phyloP scores from a whole-genome alignment of 2,113 vertebrate species.

The Leucopsar rothschildi region DNA sequence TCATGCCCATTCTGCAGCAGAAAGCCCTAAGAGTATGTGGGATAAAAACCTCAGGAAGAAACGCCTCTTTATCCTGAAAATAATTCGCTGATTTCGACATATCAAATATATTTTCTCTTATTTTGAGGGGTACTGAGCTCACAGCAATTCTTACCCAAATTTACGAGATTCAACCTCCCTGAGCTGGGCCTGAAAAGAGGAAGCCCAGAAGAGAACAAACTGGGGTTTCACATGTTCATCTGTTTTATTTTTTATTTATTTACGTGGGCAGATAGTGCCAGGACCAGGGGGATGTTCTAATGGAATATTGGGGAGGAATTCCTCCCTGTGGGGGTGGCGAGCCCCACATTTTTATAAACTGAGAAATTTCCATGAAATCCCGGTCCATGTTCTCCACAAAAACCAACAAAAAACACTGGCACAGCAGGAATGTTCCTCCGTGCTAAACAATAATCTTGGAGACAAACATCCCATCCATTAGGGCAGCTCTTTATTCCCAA shows the following conservation, averaged over 20 bases:
- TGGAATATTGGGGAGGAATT: neutral
- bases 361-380: neutral
- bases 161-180: neutral
- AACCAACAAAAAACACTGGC: neutral
- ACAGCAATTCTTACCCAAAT: neutral
- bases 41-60: neutral
- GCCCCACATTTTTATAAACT: neutral
- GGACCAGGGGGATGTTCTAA: neutral
- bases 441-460: neutral
- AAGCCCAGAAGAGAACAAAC: neutral
- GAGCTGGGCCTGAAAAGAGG: neutral
- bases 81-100: rapidly evolving
- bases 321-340: neutral
- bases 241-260: neutral
- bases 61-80: neutral
- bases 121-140: no score
- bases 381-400: neutral
- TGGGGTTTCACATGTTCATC: neutral
- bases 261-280: rapidly evolving
- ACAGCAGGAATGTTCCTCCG: neutral
- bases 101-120: neutral
- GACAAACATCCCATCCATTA: neutral
- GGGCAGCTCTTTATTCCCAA: neutral
- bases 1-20: neutral
- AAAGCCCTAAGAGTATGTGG: neutral